Evolutionary conservation across 2,888 invertebrate genomes (phyloP).

Genomic region (Pterostichus niger): DNA sequence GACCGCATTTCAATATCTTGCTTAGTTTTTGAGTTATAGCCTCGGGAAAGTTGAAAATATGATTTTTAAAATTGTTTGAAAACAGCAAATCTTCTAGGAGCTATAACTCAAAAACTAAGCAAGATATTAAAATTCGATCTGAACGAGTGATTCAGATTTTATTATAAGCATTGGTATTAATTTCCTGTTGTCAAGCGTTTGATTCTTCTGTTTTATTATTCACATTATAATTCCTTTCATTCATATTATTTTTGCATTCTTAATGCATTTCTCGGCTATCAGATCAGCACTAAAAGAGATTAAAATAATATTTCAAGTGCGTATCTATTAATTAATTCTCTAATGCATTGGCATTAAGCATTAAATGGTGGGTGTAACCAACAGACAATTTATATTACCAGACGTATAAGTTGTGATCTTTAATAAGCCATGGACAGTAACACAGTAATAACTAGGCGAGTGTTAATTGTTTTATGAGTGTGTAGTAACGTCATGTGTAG

Average conservation of each 20-base stretch:
- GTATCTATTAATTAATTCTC: conserved; percentile 28
- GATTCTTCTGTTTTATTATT: too few relatives aligned
- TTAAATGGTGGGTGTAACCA: conserved; percentile 46
- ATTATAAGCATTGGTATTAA: too few relatives aligned
- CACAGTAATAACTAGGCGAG: conserved; percentile 30
- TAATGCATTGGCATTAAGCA: conserved; percentile 31
- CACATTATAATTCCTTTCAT: too few relatives aligned
- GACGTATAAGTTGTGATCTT: conserved; percentile 27
- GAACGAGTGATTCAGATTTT: too few relatives aligned
- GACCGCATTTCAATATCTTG: too few relatives aligned
- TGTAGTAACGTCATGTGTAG: not conserved
- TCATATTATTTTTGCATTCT: not conserved
- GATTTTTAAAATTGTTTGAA: too few relatives aligned
- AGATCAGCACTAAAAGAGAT: conserved; percentile 31
- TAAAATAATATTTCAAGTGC: conserved; percentile 44
- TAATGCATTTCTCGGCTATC: conserved; percentile 19
- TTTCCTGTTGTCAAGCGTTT: too few relatives aligned
- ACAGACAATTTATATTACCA: conserved; percentile 29
- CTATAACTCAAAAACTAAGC: too few relatives aligned
- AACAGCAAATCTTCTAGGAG: too few relatives aligned
- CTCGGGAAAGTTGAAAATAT: too few relatives aligned
- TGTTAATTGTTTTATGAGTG: conserved; percentile 41
- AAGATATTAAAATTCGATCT: too few relatives aligned
- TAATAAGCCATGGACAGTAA: conserved; percentile 30
- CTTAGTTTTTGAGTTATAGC: too few relatives aligned